Conservation (phyloP, 2,113 vertebrate genomes). For the Octodon degus region DNA sequence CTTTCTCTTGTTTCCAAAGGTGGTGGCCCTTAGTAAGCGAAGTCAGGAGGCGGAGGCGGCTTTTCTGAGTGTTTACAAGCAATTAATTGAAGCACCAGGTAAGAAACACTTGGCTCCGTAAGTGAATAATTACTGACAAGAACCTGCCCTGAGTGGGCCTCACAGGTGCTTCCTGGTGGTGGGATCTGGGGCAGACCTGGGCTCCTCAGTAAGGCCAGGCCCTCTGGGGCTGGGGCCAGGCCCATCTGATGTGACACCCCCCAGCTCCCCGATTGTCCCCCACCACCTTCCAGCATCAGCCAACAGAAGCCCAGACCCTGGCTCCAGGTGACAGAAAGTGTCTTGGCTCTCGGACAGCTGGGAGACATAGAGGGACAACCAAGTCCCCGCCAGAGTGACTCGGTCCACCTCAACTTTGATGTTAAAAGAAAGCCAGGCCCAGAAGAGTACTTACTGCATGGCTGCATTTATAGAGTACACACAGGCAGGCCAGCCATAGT, state of each 20-base stretch:
- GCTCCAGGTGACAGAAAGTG: not conserved
- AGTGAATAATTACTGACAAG: conserved; percentile 54
- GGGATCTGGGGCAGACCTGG: not conserved
- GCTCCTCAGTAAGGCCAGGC: not conserved
- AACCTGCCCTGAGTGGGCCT: rapidly evolving
- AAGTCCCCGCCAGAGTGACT: not conserved
- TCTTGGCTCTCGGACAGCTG: not conserved
- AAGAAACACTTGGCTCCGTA: conserved; percentile 83
- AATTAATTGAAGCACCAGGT: conserved; percentile 97
- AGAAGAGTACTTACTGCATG: not conserved
- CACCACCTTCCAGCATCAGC: not conserved
- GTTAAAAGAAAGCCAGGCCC: not conserved
- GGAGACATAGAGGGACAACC: not conserved
- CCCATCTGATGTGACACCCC: not conserved
- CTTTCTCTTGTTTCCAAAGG: conserved; percentile 87
- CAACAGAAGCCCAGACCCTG: not conserved
- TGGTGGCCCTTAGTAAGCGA: conserved; percentile 97
- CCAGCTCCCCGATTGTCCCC: not conserved
- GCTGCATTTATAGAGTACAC: not conserved
- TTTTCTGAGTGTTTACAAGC: conserved; percentile 98
- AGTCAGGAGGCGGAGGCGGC: conserved; percentile 98
- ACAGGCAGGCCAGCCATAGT: not conserved
- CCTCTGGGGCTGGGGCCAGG: not conserved
- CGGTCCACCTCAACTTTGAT: not conserved
- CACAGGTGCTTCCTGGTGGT: not conserved